Percentiles rank a stretch among this genome's conserved stretches.
phyloP scores from a whole-genome alignment of 2,113 vertebrate species.

The Bucco capensis region DNA sequence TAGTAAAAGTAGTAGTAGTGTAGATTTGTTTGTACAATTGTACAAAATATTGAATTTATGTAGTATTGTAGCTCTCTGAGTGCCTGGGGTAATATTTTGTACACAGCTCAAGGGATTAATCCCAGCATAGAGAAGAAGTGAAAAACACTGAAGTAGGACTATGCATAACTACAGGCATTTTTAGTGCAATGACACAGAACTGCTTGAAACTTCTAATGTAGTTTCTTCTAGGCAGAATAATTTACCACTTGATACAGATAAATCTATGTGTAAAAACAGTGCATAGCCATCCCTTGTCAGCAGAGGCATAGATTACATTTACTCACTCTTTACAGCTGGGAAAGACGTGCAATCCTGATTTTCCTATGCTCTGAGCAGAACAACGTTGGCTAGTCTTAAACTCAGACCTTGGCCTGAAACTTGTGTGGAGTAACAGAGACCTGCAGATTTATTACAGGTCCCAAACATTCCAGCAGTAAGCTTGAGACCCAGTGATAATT shows the following conservation, averaged over 20 bases:
- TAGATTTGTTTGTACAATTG: no score
- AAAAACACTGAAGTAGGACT: neutral
- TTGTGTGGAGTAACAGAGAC: neutral
- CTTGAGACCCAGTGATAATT: neutral
- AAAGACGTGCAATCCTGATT: neutral
- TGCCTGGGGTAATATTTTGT: neutral
- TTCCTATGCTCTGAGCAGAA: neutral
- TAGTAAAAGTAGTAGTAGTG: no score
- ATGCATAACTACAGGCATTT: neutral
- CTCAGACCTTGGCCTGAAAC: neutral
- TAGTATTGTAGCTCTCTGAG: neutral
- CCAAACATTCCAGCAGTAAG: neutral
- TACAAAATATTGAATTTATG: no score
- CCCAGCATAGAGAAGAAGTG: neutral
- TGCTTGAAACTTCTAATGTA: neutral
- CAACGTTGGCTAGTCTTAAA: neutral
- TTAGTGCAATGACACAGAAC: neutral
- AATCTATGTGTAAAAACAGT: accelerated
- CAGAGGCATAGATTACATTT: neutral
- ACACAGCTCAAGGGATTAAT: neutral
- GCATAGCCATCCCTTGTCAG: neutral
- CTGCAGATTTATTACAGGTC: neutral
- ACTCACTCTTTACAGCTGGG: neutral
- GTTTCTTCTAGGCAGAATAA: neutral
- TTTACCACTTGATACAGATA: neutral